These are phyloP conservation scores for Buathra laborator DNA, from an alignment of 2,888 invertebrate genomes.

Conservation along the genomic window DNA sequence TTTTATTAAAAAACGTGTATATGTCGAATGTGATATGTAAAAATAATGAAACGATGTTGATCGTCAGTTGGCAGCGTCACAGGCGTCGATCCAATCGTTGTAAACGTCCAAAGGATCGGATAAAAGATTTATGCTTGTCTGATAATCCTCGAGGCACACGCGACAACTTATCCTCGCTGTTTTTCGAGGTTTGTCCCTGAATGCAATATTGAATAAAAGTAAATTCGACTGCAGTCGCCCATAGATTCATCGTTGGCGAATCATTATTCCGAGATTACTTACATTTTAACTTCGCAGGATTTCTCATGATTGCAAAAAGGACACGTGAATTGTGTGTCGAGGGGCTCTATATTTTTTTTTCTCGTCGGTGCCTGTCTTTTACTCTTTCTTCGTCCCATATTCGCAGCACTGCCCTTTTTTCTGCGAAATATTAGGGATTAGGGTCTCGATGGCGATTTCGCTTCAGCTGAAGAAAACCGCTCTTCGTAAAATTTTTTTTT, in stretches of 20 bases:
- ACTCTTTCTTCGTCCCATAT: constrained; percentile 97
- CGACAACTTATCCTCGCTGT: constrained; percentile 96
- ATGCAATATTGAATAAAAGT: constrained; percentile 75
- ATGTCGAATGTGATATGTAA: constrained; percentile 10
- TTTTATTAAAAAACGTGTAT: constrained; percentile 17
- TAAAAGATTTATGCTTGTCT: constrained; percentile 96
- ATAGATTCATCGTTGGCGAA: neutral
- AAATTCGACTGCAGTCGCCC: constrained; percentile 6
- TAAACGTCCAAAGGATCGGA: constrained; percentile 99
- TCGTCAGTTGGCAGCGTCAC: constrained; percentile 94
- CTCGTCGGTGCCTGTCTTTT: constrained; percentile 97
- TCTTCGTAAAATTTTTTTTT: neutral
- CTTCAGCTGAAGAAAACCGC: neutral
- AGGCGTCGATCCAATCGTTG: constrained; percentile 99
- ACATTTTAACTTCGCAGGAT: constrained; percentile 99
- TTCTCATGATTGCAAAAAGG: constrained; percentile 99
- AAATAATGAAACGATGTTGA: constrained; percentile 3
- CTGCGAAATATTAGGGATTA: neutral
- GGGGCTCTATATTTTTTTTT: constrained; percentile 94
- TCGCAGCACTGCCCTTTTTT: constrained; percentile 63
- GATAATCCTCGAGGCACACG: constrained; percentile 97
- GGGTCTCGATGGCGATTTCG: neutral
- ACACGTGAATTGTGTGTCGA: constrained; percentile 98
- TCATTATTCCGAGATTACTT: constrained; percentile 69
- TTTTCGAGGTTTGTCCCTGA: constrained; percentile 96